phyloP scores from a whole-genome alignment of 2,888 invertebrate species.

The Phengaris alcon region DNA sequence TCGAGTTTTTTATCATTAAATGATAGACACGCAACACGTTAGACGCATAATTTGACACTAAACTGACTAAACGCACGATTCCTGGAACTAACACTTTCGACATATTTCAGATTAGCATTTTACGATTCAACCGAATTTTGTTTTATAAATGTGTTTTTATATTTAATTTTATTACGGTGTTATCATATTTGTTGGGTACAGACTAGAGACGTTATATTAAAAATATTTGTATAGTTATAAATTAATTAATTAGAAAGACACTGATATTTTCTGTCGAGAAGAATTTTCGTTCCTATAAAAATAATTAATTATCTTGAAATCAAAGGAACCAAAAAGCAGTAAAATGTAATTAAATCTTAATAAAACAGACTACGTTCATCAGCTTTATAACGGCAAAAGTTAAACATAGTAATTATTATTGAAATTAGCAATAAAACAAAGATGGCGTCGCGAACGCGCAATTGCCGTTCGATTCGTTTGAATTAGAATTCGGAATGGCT shows the following conservation, averaged over 20 bases:
- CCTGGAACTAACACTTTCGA: not conserved
- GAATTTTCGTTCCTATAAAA: too few species aligned
- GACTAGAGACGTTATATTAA: not conserved
- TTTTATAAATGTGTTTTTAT: not conserved
- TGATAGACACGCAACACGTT: not conserved
- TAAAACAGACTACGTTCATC: not conserved
- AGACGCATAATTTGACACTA: not conserved
- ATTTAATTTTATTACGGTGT: not conserved
- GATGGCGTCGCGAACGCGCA: conserved; percentile 36
- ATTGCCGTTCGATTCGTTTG: conserved; percentile 42
- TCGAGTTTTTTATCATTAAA: not conserved
- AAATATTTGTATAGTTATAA: too few species aligned
- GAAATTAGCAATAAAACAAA: conserved; percentile 32
- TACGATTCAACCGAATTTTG: not conserved
- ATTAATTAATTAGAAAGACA: too few species aligned
- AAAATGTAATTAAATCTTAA: not conserved
- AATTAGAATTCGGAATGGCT: conserved; percentile 47
- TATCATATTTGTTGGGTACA: not conserved
- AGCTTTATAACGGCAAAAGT: not conserved
- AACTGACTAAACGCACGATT: not conserved
- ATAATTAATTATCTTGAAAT: too few species aligned
- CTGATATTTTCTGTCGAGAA: too few species aligned
- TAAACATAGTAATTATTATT: not conserved
- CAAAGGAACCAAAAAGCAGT: too few species aligned
- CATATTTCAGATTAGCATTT: conserved; percentile 12